These are phyloP conservation scores for Setipinna tenuifilis DNA, from an alignment of 2,797 vertebrate genomes.

Conservation along the genomic window DNA sequence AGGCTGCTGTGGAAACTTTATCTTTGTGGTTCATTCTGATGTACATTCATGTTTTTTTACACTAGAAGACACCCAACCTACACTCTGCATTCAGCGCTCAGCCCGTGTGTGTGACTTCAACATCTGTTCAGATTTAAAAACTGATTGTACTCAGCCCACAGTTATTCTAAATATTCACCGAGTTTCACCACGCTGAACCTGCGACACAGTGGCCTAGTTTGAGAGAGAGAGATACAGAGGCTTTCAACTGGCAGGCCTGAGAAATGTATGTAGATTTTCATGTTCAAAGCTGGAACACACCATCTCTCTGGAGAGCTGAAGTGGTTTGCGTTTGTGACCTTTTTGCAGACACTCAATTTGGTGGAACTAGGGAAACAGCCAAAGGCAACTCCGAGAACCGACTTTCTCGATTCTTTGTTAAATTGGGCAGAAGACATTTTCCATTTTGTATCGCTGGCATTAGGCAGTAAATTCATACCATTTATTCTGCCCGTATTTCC, in stretches of 20 bases:
- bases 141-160: conserved; percentile 19
- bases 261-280: conserved; percentile 64
- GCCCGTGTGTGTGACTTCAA: not conserved
- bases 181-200: conserved; percentile 70
- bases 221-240: conserved; percentile 45
- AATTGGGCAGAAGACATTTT: conserved; percentile 38
- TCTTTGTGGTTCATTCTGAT: not conserved
- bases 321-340: conserved; percentile 66
- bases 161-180: conserved; percentile 60
- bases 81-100: not conserved
- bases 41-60: not conserved
- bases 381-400: conserved; percentile 35
- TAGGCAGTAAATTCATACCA: conserved; percentile 42
- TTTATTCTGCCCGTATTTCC: conserved; percentile 44
- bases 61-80: not conserved
- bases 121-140: conserved; percentile 15
- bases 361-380: conserved; percentile 52
- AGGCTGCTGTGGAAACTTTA: not conserved
- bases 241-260: conserved; percentile 71
- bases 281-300: conserved; percentile 71
- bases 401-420: conserved; percentile 47
- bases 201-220: conserved; percentile 54
- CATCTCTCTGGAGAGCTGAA: conserved; percentile 75
- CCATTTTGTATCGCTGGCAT: conserved; percentile 32
- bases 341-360: conserved; percentile 61